Evolutionary conservation across 2,797 vertebrate species (phyloP).

Genomic region (Coilia nasus): DNA sequence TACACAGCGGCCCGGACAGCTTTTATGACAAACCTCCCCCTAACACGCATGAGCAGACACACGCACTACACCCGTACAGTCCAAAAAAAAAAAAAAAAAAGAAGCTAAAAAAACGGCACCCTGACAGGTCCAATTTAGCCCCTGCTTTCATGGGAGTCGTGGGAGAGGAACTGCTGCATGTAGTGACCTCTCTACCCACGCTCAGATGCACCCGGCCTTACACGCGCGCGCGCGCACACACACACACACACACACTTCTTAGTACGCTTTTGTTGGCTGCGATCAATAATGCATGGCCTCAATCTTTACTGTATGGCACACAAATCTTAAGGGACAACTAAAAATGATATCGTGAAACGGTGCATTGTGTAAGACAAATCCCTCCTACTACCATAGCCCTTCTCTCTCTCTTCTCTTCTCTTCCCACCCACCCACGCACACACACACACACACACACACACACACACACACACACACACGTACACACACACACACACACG

Average conservation of each 20-base stretch:
- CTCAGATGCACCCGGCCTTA: not conserved
- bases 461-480: not conserved
- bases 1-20: not conserved
- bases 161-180: not conserved
- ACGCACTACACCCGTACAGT: not conserved
- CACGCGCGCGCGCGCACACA: not conserved
- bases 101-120: not conserved
- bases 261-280: slow-evolving; percentile 28
- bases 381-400: not conserved
- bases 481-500: not conserved
- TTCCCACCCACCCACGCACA: not conserved
- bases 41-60: not conserved
- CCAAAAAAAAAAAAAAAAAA: not conserved
- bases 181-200: not conserved
- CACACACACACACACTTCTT: slow-evolving; percentile 17
- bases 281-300: slow-evolving; percentile 57
- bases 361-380: not conserved
- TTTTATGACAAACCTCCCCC: not conserved
- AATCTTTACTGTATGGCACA: slow-evolving; percentile 51
- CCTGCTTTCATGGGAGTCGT: not conserved
- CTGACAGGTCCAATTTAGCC: slow-evolving; percentile 13
- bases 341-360: not conserved
- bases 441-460: not conserved
- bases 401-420: not conserved
- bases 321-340: slow-evolving; percentile 39